Base-by-base conservation (phyloP, 2,113 vertebrate genomes). In the Lasiurus cinereus region DNA sequence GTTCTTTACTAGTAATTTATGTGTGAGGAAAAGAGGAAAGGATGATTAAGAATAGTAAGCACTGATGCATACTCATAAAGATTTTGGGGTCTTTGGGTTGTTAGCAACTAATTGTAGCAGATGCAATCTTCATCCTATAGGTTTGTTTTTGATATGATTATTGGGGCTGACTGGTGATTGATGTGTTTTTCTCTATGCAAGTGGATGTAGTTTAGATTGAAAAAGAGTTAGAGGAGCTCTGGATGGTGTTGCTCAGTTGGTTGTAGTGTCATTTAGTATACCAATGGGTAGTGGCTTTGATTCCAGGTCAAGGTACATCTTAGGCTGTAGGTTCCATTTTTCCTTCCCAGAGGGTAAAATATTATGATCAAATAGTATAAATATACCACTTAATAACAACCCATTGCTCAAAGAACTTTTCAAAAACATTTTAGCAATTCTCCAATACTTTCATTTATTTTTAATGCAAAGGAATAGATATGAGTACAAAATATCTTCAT, bases 401-500 rank as follows among this genome's bases (percentile, higher is more conserved):
- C 14, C 33, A 67, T 29, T 12, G 6, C 13, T 36, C 8, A 70
- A 12, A 83, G 74, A 92, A 2, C 6, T 19, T 39, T 70, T 13
- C 0, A 1, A 77, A 96, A 91, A 83, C 31, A 83, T 91, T 94
- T 86, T 64, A 91, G 50, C 11, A 56, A 14, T 36, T 36, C 74
- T 59, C 8, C 88, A 85, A 64, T 87, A 62, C 4, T 88, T 89
- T 2, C 19, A 39, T 87, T 83, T 94, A 22, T 78, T 93, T 29
- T 52, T 33, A 67, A 54, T 52, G 6, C 22, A 82, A 50, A 33
- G 50, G 48, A 97, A 95, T 96, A 96, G 89, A 77, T 21, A 89
- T 90, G 80, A 97, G 82, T 90, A 96, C 39, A 94, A 76, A 93
- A 72, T 89, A 22, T 16, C 66, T 66, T 94, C 69, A 66, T 12